phyloP scores from a whole-genome alignment of 2,113 vertebrate species.

The Conger conger region DNA sequence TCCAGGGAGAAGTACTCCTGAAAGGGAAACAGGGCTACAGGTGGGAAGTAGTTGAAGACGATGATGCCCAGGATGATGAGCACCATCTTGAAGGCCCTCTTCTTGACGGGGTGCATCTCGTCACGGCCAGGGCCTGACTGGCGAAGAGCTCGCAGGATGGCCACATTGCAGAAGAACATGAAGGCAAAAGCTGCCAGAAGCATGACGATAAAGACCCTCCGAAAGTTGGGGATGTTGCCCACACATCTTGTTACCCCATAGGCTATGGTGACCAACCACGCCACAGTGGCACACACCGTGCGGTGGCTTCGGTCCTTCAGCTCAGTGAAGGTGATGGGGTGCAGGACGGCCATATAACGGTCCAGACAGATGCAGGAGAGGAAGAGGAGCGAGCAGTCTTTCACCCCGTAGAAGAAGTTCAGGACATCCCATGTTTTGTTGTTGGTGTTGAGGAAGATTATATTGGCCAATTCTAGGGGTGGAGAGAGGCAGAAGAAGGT shows the following conservation, averaged over 20 bases:
- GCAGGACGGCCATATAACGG: slow-evolving; percentile 69
- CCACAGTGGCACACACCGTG: slow-evolving; percentile 31
- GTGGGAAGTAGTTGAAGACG: no score
- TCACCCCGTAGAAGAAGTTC: slow-evolving; percentile 69
- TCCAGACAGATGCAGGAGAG: slow-evolving; percentile 73
- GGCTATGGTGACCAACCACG: slow-evolving; percentile 63
- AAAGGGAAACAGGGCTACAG: slow-evolving; percentile 71
- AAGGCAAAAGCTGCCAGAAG: slow-evolving; percentile 60
- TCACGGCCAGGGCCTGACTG: slow-evolving; percentile 53
- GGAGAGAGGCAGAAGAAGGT: slow-evolving; percentile 65
- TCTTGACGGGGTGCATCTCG: no score
- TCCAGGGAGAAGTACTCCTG: slow-evolving; percentile 52
- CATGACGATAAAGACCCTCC: slow-evolving; percentile 63
- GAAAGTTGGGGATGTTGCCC: no score
- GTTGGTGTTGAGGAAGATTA: slow-evolving; percentile 56
- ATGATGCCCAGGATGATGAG: no score
- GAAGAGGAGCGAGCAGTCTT: slow-evolving; percentile 68
- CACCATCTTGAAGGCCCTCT: no score
- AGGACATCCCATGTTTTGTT: slow-evolving; percentile 62
- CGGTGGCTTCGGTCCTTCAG: slow-evolving; percentile 63
- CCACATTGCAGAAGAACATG: slow-evolving; percentile 71
- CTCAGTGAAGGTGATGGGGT: slow-evolving; percentile 66
- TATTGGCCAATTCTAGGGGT: slow-evolving; percentile 61
- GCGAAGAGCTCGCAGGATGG: slow-evolving; percentile 60
- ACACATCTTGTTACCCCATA: slow-evolving; percentile 57